Evolutionary conservation across 2,797 vertebrate species (phyloP).

Genomic region (Hemitrygon akajei): DNA sequence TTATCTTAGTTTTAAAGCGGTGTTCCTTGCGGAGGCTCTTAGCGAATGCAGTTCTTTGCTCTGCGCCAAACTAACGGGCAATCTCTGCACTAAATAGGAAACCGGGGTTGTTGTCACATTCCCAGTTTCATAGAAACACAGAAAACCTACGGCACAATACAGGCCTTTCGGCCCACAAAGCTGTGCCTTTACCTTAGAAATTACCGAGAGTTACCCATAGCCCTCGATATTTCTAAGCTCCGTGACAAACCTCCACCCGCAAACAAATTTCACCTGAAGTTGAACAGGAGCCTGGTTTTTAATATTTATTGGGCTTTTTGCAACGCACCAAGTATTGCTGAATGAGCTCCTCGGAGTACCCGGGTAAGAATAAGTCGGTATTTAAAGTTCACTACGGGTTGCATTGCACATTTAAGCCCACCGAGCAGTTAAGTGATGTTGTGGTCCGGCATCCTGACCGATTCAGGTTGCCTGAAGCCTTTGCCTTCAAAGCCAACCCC

Average conservation of each 20-base stretch:
- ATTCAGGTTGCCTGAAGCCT: not conserved
- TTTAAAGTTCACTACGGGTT: not conserved
- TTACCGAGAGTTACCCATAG: too few species aligned
- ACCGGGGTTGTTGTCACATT: too few species aligned
- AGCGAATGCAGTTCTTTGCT: not conserved
- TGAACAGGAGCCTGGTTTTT: not conserved
- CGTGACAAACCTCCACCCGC: not conserved
- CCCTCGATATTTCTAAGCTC: too few species aligned
- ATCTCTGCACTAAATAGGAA: too few species aligned
- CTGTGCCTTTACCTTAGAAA: too few species aligned
- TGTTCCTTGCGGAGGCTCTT: not conserved
- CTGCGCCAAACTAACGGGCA: not conserved
- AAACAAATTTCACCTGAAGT: not conserved
- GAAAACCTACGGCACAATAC: too few species aligned
- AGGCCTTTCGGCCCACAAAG: too few species aligned
- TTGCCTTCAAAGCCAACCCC: not conserved
- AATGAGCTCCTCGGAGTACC: too few species aligned
- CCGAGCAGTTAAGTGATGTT: not conserved
- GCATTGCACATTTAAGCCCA: not conserved
- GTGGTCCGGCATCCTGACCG: not conserved
- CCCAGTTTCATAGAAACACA: not conserved
- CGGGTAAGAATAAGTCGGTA: not conserved
- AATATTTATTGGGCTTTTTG: not conserved
- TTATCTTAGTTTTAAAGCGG: not conserved
- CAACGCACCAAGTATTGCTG: not conserved